Evolutionary conservation across 2,888 invertebrate genomes (phyloP).

Genomic region (Isoperla grammatica): DNA sequence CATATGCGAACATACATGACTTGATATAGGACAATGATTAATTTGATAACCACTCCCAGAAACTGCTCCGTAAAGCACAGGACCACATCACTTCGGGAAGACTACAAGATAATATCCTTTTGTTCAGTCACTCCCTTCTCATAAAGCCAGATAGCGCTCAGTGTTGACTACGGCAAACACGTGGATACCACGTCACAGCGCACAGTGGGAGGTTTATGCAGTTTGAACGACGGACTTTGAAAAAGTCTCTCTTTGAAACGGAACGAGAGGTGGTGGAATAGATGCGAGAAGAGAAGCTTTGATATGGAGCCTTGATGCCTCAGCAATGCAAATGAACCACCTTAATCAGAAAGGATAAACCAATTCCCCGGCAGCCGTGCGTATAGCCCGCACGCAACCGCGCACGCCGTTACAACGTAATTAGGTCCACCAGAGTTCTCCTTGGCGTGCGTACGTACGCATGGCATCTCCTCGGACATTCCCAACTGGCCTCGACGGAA

Average conservation of each 20-base stretch:
- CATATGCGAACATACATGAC: no score
- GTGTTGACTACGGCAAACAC: no score
- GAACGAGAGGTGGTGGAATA: not conserved
- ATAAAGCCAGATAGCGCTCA: no score
- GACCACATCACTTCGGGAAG: no score
- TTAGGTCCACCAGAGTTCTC: not conserved
- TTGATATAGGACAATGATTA: no score
- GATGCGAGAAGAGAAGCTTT: conserved; percentile 5
- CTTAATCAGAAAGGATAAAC: conserved; percentile 17
- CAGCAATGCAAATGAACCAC: conserved; percentile 17
- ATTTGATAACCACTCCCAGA: no score
- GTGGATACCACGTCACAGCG: no score
- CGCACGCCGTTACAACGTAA: no score
- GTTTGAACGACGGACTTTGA: conserved; percentile 1
- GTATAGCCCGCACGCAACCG: not conserved
- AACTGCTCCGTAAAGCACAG: no score
- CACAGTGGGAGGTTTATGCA: conserved; percentile 1
- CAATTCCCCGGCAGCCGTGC: conserved; percentile 10
- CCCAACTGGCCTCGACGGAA: no score
- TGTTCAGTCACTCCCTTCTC: no score
- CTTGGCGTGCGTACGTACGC: not conserved
- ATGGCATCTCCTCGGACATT: not conserved
- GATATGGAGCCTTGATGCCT: conserved; percentile 14
- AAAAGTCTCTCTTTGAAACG: conserved; percentile 14
- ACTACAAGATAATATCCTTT: no score